Percentiles rank a stretch among this genome's conserved stretches.
Evolutionary conservation across 2,797 vertebrate genomes (phyloP).

Genomic region (Jordanella pulchra): DNA sequence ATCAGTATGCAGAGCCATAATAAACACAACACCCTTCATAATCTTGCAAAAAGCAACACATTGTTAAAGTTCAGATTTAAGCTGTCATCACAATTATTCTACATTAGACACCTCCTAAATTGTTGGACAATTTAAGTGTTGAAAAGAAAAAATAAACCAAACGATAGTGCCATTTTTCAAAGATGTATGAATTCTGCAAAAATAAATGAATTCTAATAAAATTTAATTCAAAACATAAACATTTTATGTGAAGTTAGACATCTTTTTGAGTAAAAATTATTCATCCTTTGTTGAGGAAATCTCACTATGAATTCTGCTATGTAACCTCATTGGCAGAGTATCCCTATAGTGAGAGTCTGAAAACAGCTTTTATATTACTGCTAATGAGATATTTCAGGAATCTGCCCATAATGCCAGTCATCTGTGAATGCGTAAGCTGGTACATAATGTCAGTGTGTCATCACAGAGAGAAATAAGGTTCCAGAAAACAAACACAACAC

Average conservation of each 20-base stretch:
- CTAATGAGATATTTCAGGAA: conserved; percentile 27
- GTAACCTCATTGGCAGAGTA: neutral
- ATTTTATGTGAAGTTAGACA: neutral
- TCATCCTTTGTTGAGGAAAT: neutral
- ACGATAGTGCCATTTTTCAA: neutral
- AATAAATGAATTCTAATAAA: neutral
- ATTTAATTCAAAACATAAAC: neutral
- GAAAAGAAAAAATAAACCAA: neutral
- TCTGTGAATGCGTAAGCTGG: conserved; percentile 31
- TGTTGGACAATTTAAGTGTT: neutral
- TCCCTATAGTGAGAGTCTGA: conserved; percentile 11
- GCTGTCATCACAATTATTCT: neutral
- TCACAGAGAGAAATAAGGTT: conserved; percentile 15
- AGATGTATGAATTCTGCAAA: neutral
- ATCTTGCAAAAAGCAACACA: conserved; percentile 6
- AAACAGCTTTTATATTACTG: conserved; percentile 29
- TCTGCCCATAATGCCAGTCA: conserved; percentile 31
- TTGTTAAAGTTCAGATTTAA: conserved; percentile 14
- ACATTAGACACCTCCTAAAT: conserved; percentile 1
- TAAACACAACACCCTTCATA: conserved; percentile 10
- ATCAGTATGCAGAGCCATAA: conserved; percentile 5
- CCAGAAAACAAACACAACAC: conserved; percentile 10
- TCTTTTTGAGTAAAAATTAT: neutral
- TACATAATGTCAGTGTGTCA: conserved; percentile 16
- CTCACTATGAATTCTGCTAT: neutral